These are phyloP conservation scores for Dreissena rostriformis DNA, from an alignment of 1,140 invertebrate species.

Conservation along the genomic window DNA sequence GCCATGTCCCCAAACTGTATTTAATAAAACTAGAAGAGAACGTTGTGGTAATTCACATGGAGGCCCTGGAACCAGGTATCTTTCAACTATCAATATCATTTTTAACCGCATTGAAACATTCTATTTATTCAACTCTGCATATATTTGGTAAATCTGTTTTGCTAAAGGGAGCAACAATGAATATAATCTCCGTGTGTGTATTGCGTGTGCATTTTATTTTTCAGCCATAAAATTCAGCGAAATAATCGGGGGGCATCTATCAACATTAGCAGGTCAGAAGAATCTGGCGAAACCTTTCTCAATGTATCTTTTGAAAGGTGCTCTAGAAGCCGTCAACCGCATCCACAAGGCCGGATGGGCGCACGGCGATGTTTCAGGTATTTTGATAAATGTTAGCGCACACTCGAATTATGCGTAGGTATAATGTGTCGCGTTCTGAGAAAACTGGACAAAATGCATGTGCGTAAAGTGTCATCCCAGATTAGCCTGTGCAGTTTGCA, in stretches of 20 bases:
- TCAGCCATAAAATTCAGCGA: conserved; percentile 44
- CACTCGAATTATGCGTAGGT: too few relatives aligned
- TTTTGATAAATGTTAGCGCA: too few relatives aligned
- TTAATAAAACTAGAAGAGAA: conserved; percentile 44
- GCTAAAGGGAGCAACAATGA: too few relatives aligned
- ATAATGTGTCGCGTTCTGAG: too few relatives aligned
- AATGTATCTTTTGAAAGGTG: conserved; percentile 45
- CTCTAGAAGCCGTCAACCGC: conserved; percentile 6
- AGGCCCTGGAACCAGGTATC: conserved; percentile 44
- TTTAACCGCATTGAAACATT: too few relatives aligned
- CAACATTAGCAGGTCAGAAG: neutral
- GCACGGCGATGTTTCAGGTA: conserved; percentile 51
- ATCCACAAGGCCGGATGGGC: conserved; percentile 46
- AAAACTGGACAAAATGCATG: too few relatives aligned
- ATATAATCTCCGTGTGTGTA: too few relatives aligned
- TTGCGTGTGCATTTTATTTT: neutral
- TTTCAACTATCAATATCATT: too few relatives aligned
- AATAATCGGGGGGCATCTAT: conserved; percentile 50
- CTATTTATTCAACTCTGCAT: too few relatives aligned
- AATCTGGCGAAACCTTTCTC: conserved; percentile 41
- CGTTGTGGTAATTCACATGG: conserved; percentile 50
- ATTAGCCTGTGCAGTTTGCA: too few relatives aligned
- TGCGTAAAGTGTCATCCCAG: too few relatives aligned
- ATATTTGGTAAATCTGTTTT: too few relatives aligned
- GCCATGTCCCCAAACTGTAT: conserved; percentile 47